phyloP scores from a whole-genome alignment of 2,113 vertebrate genomes.

The Hemichromis elongatus region DNA sequence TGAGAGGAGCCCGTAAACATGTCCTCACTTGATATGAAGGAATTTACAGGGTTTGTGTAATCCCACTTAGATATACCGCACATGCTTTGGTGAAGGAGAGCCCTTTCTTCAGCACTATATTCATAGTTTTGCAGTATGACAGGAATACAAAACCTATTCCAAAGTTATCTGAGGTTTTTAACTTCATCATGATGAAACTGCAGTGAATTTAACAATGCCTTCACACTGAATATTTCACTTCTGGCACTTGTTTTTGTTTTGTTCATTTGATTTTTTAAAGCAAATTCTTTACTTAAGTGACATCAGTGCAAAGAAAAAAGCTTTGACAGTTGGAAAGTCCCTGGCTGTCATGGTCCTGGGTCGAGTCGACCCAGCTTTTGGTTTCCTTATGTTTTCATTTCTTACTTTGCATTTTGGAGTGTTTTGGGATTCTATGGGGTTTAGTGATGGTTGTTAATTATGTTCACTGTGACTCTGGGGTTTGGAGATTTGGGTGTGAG shows the following conservation, averaged over 20 bases:
- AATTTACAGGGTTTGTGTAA: neutral
- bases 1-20: neutral
- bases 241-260: accelerated
- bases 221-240: neutral
- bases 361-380: too few relatives aligned
- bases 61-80: neutral
- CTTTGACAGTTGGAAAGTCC: neutral
- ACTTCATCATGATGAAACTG: neutral
- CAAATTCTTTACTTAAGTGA: neutral
- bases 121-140: neutral
- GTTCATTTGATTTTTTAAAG: neutral
- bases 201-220: neutral
- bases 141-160: neutral
- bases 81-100: neutral
- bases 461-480: too few relatives aligned
- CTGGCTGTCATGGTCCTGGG: too few relatives aligned
- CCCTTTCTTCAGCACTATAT: neutral
- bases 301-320: neutral
- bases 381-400: too few relatives aligned
- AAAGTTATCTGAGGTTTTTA: neutral
- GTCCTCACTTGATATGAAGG: neutral
- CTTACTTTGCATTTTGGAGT: too few relatives aligned
- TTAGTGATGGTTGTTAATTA: too few relatives aligned
- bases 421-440: too few relatives aligned
- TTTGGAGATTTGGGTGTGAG: too few relatives aligned